These are phyloP conservation scores for Callopanchax toddi DNA, from an alignment of 2,113 vertebrate species.

Conservation along the genomic window DNA sequence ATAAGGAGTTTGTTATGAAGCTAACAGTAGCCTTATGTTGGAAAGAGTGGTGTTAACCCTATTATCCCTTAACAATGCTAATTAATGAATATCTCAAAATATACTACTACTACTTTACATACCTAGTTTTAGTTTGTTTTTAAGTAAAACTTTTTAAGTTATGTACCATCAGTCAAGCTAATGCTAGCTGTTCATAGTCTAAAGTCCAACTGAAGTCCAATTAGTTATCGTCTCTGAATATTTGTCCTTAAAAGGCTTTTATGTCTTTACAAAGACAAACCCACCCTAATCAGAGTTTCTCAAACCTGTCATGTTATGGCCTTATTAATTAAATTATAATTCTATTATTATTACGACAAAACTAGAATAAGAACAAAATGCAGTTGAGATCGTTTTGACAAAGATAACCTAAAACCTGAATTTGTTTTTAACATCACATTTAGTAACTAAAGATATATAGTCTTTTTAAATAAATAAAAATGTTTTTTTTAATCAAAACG, in stretches of 20 bases:
- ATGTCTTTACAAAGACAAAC: too few species aligned
- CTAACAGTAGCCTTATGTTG: not conserved
- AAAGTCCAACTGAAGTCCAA: slow-evolving; percentile 12
- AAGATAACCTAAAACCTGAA: too few species aligned
- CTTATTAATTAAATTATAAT: too few species aligned
- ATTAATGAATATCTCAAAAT: slow-evolving; percentile 5
- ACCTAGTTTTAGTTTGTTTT: not conserved
- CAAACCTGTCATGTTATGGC: too few species aligned
- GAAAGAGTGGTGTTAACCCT: not conserved
- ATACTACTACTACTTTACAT: not conserved
- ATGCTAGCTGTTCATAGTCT: not conserved
- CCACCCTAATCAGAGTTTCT: too few species aligned
- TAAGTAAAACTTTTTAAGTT: not conserved
- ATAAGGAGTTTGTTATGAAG: not conserved
- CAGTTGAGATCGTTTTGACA: too few species aligned
- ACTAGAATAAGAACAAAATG: too few species aligned
- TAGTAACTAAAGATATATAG: too few species aligned
- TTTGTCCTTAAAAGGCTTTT: not conserved
- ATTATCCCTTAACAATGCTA: slow-evolving; percentile 15
- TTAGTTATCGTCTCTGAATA: not conserved
- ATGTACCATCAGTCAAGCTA: slow-evolving; percentile 4
- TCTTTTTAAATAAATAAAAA: too few species aligned
- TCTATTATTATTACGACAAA: too few species aligned
- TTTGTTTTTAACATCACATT: too few species aligned
- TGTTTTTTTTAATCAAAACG: too few species aligned